phyloP scores from a whole-genome alignment of 2,888 invertebrate genomes.

The Sphaerophoria taeniata region DNA sequence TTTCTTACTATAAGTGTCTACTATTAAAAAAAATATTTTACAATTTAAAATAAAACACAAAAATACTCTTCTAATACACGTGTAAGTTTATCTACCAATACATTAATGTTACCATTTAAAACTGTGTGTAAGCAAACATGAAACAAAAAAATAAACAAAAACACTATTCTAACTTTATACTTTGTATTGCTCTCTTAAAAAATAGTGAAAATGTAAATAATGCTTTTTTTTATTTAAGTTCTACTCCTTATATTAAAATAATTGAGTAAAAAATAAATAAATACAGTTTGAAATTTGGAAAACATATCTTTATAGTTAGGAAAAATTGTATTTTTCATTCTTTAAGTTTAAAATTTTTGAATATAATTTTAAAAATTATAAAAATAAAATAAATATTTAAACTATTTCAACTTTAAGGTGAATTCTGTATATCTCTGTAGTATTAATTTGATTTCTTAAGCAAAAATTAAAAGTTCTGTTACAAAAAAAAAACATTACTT shows the following conservation, averaged over 20 bases:
- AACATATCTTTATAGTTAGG: constrained; percentile 68
- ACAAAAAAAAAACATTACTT: no score
- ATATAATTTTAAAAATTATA: background rate
- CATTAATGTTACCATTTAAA: constrained; percentile 42
- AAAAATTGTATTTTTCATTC: background rate
- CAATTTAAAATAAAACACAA: constrained; percentile 23
- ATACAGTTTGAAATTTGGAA: constrained; percentile 52
- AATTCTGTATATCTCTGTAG: constrained; percentile 31
- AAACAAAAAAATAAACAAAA: background rate
- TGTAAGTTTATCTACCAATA: constrained; percentile 45
- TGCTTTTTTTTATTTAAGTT: background rate
- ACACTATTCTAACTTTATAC: background rate
- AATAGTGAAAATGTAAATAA: constrained; percentile 28
- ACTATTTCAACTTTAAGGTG: background rate
- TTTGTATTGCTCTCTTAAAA: constrained; percentile 46
- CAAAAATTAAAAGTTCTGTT: constrained; percentile 56
- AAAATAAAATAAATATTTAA: background rate
- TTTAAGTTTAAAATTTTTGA: constrained; percentile 20
- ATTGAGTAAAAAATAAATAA: constrained; percentile 16
- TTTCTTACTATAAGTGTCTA: constrained; percentile 66
- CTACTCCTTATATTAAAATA: constrained; percentile 11
- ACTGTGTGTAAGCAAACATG: constrained; percentile 47
- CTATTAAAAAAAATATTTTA: constrained; percentile 27
- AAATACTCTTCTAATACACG: constrained; percentile 57
- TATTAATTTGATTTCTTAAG: constrained; percentile 41